Percentiles rank a stretch among this genome's conserved stretches.
phyloP scores from a whole-genome alignment of 2,797 vertebrate species.

The Arctocebus calabarensis region DNA sequence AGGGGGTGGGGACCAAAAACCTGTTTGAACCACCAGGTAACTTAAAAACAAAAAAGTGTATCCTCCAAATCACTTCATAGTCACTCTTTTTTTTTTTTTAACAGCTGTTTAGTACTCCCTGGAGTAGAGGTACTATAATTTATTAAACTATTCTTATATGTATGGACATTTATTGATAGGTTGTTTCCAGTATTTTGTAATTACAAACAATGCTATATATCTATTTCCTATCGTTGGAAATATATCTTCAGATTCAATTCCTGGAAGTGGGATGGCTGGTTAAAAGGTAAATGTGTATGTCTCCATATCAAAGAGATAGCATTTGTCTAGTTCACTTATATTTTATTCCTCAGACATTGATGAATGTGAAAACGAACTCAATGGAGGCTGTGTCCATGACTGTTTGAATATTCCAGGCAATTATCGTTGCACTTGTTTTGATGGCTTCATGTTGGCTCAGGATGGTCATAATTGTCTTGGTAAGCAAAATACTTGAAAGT shows the following conservation, averaged over 20 bases:
- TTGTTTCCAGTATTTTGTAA: slow-evolving; percentile 39
- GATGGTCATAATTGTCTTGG: slow-evolving; percentile 99
- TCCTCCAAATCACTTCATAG: neutral
- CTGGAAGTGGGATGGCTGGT: neutral
- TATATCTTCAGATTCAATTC: neutral
- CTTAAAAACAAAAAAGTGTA: too few relatives aligned
- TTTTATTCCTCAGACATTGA: slow-evolving; percentile 93
- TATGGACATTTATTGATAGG: neutral
- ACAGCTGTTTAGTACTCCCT: neutral
- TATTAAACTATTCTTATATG: neutral
- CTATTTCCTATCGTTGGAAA: neutral
- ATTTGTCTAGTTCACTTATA: slow-evolving; percentile 83
- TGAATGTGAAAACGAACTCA: slow-evolving; percentile 96
- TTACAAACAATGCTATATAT: neutral
- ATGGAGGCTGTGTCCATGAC: slow-evolving; percentile 98
- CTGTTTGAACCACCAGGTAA: too few relatives aligned
- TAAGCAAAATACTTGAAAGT: slow-evolving; percentile 84
- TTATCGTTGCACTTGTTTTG: slow-evolving; percentile 98
- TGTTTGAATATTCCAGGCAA: slow-evolving; percentile 99
- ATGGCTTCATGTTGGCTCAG: slow-evolving; percentile 97
- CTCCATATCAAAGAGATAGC: slow-evolving; percentile 73
- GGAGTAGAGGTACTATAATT: neutral
- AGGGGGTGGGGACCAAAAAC: too few relatives aligned
- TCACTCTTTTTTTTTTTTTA: slow-evolving; percentile 9
- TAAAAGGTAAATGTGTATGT: neutral